Base-by-base conservation (phyloP, 1,140 invertebrate genomes). In the Nylanderia fulva region DNA sequence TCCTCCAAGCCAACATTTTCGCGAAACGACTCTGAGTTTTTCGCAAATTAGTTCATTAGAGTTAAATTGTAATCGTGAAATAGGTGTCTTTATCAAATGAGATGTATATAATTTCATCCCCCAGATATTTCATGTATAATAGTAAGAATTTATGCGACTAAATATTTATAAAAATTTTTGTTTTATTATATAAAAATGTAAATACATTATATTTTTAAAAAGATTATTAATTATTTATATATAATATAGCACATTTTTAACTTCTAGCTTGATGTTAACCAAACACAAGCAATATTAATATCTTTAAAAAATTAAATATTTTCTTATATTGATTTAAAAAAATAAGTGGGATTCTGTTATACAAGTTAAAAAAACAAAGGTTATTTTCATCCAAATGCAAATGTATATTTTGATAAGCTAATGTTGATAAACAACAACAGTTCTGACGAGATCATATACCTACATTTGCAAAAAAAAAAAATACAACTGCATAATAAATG, bases 241-340 rank as follows among this genome's bases (percentile, higher is more conserved):
- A 64, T n/a, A n/a, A 66, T 71, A 15, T 33, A 39, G 6, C 36
- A 24, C n/a, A n/a, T n/a, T n/a, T n/a, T n/a, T n/a, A n/a, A n/a
- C n/a, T n/a, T n/a, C n/a, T n/a, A n/a, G n/a, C n/a, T n/a, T n/a
- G n/a, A n/a, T n/a, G n/a, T n/a, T n/a, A n/a, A n/a, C n/a, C n/a
- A n/a, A n/a, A 42, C 21, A 52, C 7, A 4, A 21, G 58, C 27
- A n/a, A 39, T n/a, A n/a, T 24, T 24, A 6, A 9, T n/a, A n/a
- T 54, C 0, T 33, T 58, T 4, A 27, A 56, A 58, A 77, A 84
- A 84, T 77, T 9, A 84, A 85, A 29, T n/a, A 18, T 27, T 60
- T 1, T n/a, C 18, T 45, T 66, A 48, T 36, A 24, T 21, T 52
- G 29, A 1, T 7, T 15, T 45, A 21, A 18, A 33, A 18, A 36